A percentile compares a stretch with the other conserved stretches of the same genome.
phyloP scores from a whole-genome alignment of 1,140 invertebrate genomes.

The Drosophila triauraria region DNA sequence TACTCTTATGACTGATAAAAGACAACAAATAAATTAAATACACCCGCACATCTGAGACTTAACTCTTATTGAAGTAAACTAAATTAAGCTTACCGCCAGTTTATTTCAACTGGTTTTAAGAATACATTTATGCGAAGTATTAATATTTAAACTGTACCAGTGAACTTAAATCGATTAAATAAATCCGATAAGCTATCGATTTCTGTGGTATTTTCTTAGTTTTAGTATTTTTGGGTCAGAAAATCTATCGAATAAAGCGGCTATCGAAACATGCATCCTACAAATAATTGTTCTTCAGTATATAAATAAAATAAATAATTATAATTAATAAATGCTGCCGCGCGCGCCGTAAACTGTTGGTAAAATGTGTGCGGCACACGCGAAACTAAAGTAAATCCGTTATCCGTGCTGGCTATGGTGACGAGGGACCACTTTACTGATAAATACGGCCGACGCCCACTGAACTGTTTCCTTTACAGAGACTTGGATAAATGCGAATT shows the following conservation, averaged over 20 bases:
- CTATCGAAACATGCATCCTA: constrained; percentile 28
- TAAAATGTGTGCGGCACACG: constrained; percentile 50
- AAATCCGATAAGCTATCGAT: neutral
- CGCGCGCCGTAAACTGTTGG: constrained; percentile 23
- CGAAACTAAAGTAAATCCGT: constrained; percentile 30
- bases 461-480: constrained; percentile 62
- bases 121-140: no score
- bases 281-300: constrained; percentile 58
- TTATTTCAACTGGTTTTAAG: neutral
- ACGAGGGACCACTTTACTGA: constrained; percentile 53
- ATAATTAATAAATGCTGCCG: constrained; percentile 41
- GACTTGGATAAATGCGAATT: constrained; percentile 58
- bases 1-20: neutral
- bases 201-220: neutral
- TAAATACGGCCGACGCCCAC: constrained; percentile 76
- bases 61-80: neutral
- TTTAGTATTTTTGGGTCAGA: constrained; percentile 6
- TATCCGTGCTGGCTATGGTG: constrained; percentile 43
- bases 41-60: no score
- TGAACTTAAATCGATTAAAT: neutral
- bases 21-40: neutral
- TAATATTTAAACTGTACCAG: neutral
- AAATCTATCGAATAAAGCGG: constrained; percentile 14
- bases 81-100: neutral
- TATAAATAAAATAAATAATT: constrained; percentile 74